Evolutionary conservation across 2,888 invertebrate genomes (phyloP), one percentile per base, ranked within the genome.

Genomic region (Cephus pygmeus): DNA sequence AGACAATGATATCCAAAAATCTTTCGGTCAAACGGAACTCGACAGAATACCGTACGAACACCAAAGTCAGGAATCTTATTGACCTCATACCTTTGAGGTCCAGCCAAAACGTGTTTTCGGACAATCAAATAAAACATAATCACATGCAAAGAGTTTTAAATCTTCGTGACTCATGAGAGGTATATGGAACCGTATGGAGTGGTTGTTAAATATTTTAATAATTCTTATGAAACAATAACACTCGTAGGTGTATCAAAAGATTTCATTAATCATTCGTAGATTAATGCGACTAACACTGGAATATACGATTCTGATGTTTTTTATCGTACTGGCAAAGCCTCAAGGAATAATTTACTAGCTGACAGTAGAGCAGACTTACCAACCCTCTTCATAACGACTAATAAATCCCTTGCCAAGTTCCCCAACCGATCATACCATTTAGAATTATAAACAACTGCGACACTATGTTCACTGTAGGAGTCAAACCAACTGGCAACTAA

Each of bases 401-500:
- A 56, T 40, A 88, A 56, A 12, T 86, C 81, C 35, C 78, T 85
- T 12, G 83, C 79, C 6, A 77, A 73, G 34, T 71, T 79, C 1
- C 81, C 68, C 4, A 83, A 80, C n/a, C 81, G 81, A 69, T 81
- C 77, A 69, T 87, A 87, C 88, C 88, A 88, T 0, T 75, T 40
- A 73, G 82, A 84, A 34, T 84, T 78, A 77, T 87, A 88, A 33
- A 75, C 82, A 0, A 85, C 84, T n/a, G 78, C 77, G 0, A 82
- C 84, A 56, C 87, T 76, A 12, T 75, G 80, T 9, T 76, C 82
- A 69, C 83, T 83, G 23, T 84, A 82, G 6, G 82, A 80, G 23
- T 88, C 86, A n/a, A 88, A 77, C 11, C 76, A 81, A 35, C 86
- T 85, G 11, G 87, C 88, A 3, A 87, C 88, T 75, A 86, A 88